Evolutionary conservation across 1,140 invertebrate species (phyloP).

Genomic region (Drosophila funebris): DNA sequence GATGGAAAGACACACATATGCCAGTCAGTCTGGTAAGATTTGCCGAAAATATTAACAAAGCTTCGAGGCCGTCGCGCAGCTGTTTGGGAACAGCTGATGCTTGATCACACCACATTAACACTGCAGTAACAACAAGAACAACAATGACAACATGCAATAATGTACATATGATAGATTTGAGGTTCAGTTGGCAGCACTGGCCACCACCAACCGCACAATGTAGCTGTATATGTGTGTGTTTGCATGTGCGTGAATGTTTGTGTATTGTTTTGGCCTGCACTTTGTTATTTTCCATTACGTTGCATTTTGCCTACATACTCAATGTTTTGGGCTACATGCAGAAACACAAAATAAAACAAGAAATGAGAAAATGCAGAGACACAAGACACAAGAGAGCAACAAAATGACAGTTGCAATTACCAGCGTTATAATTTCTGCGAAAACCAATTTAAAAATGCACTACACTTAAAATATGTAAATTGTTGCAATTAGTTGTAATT

Average conservation of each 20-base stretch:
- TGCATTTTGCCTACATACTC: constrained; percentile 33
- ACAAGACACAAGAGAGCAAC: background rate
- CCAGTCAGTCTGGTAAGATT: constrained; percentile 11
- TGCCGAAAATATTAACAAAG: constrained; percentile 23
- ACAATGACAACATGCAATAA: constrained; percentile 22
- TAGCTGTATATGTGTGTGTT: background rate
- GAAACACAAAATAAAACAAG: constrained; percentile 2
- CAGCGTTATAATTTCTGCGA: constrained; percentile 34
- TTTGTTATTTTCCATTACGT: constrained; percentile 60
- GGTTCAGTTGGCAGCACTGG: constrained; percentile 38
- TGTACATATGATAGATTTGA: constrained; percentile 30
- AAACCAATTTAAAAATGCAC: constrained; percentile 29
- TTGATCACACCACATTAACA: constrained; percentile 30
- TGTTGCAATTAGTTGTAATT: constrained; percentile 75
- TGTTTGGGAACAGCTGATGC: constrained; percentile 42
- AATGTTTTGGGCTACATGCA: constrained; percentile 27
- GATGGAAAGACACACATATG: background rate
- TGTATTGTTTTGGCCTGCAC: constrained; percentile 51
- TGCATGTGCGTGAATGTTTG: constrained; percentile 8
- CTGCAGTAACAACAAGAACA: constrained; percentile 19
- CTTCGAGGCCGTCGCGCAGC: constrained; percentile 5
- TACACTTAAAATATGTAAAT: constrained; percentile 69
- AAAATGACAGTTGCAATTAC: constrained; percentile 26
- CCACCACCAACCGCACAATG: background rate
- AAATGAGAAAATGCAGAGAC: constrained; percentile 24